A percentile compares a stretch with the other conserved stretches of the same genome.
These are phyloP conservation scores for Spermophilus dauricus DNA, from an alignment of 2,113 vertebrate genomes.

Conservation along the genomic window DNA sequence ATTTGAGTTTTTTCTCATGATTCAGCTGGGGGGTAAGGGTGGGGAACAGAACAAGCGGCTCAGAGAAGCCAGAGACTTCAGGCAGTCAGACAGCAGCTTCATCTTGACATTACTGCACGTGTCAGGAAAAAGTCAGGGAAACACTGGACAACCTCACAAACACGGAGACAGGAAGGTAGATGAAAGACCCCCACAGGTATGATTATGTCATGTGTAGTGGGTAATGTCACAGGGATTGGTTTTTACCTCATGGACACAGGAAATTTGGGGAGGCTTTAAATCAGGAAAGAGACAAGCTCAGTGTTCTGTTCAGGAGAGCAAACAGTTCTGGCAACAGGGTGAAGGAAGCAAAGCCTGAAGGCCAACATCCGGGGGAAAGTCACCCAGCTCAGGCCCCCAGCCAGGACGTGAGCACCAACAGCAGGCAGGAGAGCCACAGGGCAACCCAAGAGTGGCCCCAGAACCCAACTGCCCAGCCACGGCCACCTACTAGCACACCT, in stretches of 20 bases:
- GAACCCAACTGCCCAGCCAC: background rate
- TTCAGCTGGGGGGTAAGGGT: background rate
- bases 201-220: background rate
- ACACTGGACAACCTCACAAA: background rate
- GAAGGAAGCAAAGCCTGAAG: background rate
- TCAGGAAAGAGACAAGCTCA: background rate
- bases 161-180: background rate
- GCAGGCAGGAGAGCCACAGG: background rate
- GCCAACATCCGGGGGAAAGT: background rate
- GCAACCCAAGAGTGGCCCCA: background rate
- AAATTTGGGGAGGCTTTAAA: constrained; percentile 7
- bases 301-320: constrained; percentile 28
- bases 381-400: background rate
- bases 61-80: background rate
- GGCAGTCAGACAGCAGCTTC: background rate
- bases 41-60: background rate
- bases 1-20: background rate
- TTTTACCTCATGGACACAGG: background rate
- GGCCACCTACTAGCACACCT: background rate
- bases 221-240: background rate
- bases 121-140: background rate
- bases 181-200: background rate
- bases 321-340: background rate
- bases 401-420: background rate
- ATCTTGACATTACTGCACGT: background rate